Percentiles rank a stretch among this genome's conserved stretches.
These are phyloP conservation scores for Raillietiella orientalis DNA, from an alignment of 2,888 invertebrate genomes.

Conservation along the genomic window DNA sequence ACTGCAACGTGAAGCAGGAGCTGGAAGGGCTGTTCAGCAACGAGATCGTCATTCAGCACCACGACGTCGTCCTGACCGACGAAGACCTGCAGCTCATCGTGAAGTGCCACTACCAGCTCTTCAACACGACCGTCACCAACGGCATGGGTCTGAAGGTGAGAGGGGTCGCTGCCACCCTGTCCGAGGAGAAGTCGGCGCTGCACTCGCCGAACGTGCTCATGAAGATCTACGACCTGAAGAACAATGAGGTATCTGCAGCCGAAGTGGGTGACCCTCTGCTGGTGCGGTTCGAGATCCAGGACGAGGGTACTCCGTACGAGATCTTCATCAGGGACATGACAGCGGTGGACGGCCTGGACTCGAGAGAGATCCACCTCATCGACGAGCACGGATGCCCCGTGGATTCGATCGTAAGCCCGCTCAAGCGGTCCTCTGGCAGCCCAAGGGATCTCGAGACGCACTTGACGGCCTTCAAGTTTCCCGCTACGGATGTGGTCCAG, in stretches of 20 bases:
- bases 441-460: too few relatives aligned
- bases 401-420: conserved; percentile 71
- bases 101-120: conserved; percentile 72
- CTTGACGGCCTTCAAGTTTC: conserved; percentile 57
- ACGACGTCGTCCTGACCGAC: conserved; percentile 76
- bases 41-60: conserved; percentile 67
- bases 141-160: conserved; percentile 40
- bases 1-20: conserved; percentile 69
- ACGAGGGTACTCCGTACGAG: conserved; percentile 72
- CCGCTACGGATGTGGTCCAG: conserved; percentile 72
- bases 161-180: conserved; percentile 48
- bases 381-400: conserved; percentile 75
- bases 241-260: conserved; percentile 49
- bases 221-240: conserved; percentile 29
- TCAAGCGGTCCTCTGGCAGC: too few relatives aligned
- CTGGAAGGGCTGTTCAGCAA: conserved; percentile 56
- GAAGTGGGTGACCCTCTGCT: conserved; percentile 77
- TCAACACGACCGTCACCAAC: conserved; percentile 73
- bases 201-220: conserved; percentile 82
- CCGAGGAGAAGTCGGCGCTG: conserved; percentile 62
- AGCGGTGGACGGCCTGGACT: conserved; percentile 74
- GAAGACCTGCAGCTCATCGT: conserved; percentile 73
- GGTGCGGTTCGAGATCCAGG: conserved; percentile 63
- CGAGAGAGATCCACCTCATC: conserved; percentile 65
- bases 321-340: conserved; percentile 78